Percentiles rank a stretch among this genome's conserved stretches.
phyloP scores from a whole-genome alignment of 2,113 vertebrate genomes.

The Theristicus caerulescens region DNA sequence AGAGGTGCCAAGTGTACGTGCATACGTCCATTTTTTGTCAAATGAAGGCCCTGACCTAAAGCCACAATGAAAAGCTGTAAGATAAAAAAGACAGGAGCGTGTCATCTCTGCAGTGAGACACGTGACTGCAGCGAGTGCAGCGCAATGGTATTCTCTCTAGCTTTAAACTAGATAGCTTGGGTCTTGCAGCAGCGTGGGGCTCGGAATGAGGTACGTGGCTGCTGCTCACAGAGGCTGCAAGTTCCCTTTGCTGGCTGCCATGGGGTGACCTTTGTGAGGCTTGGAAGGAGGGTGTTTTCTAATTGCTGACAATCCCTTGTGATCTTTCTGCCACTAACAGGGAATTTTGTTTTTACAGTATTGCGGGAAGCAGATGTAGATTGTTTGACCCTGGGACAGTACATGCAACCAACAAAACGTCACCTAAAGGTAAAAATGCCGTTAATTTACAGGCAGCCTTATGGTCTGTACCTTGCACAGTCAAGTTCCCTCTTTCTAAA shows the following conservation, averaged over 20 bases:
- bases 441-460: neutral
- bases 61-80: neutral
- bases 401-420: slow-evolving; percentile 98
- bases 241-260: neutral
- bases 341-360: slow-evolving; percentile 70
- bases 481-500: neutral
- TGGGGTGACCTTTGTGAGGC: neutral
- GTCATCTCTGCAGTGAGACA: neutral
- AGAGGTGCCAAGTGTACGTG: neutral
- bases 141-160: neutral
- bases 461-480: neutral
- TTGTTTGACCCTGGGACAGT: slow-evolving; percentile 95
- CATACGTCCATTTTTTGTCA: neutral
- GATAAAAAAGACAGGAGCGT: neutral
- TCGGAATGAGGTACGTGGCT: accelerated
- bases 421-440: slow-evolving; percentile 85
- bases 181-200: neutral
- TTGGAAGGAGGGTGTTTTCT: neutral
- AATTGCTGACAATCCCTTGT: neutral
- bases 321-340: neutral
- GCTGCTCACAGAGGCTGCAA: accelerated
- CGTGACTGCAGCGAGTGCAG: neutral
- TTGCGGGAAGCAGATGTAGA: slow-evolving; percentile 88
- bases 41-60: neutral
- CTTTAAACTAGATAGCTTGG: neutral